Conservation (phyloP, 2,797 vertebrate genomes). For the Aerospiza tachiro region DNA sequence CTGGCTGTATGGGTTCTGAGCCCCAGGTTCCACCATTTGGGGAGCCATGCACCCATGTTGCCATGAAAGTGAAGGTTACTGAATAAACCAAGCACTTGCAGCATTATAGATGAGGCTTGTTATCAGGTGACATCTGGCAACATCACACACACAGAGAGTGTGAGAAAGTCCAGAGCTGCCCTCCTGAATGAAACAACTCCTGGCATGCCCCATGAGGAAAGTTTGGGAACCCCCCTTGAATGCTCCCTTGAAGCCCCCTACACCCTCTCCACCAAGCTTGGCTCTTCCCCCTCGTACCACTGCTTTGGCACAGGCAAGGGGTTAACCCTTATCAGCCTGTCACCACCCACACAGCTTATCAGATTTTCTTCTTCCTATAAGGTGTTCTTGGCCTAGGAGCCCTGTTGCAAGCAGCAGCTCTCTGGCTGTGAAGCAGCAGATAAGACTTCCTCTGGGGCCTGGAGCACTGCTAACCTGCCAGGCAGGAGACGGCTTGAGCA, state of each 20-base stretch:
- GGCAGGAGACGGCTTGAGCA: conserved; percentile 10
- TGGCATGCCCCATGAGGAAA: background rate
- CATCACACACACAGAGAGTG: background rate
- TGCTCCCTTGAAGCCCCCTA: fast-evolving
- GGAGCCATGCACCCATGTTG: background rate
- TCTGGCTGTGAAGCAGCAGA: background rate
- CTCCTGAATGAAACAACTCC: background rate
- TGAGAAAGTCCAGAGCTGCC: background rate
- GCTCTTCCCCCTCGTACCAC: background rate
- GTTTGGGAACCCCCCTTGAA: background rate
- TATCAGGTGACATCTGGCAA: background rate
- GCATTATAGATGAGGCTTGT: background rate
- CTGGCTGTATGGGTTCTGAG: background rate
- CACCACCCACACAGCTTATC: background rate
- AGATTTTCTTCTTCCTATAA: conserved; percentile 4
- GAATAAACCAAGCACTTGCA: background rate
- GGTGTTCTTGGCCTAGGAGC: background rate
- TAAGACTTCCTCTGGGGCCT: background rate
- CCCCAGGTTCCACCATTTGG: fast-evolving
- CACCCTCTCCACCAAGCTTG: background rate
- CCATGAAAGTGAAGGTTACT: background rate
- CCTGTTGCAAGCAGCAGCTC: background rate
- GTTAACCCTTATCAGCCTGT: background rate
- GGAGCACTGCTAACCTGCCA: background rate
- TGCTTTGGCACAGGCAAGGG: background rate